These are phyloP conservation scores for Macrosiphum euphorbiae DNA, from an alignment of 2,888 invertebrate species.

Conservation along the genomic window DNA sequence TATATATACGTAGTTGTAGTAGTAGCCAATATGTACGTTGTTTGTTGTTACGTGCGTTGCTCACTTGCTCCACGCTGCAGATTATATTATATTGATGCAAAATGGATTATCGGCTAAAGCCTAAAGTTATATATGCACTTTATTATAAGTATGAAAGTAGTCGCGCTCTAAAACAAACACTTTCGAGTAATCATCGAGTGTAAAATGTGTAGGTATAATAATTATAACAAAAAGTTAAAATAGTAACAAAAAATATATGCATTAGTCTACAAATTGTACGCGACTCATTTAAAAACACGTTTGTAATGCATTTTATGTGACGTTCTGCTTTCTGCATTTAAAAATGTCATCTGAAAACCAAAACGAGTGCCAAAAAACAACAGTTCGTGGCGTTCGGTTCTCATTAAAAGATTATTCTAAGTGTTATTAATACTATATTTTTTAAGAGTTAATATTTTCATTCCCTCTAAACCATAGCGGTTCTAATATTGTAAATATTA, in stretches of 20 bases:
- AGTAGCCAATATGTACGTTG: neutral
- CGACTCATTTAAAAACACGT: neutral
- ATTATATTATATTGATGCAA: neutral
- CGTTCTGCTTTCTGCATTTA: slow-evolving; percentile 9
- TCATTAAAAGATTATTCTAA: slow-evolving; percentile 8
- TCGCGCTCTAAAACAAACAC: neutral
- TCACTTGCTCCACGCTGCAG: neutral
- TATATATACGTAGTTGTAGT: neutral
- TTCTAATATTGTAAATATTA: slow-evolving; percentile 27
- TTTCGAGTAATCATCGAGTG: neutral
- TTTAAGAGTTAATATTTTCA: neutral
- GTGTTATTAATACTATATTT: neutral
- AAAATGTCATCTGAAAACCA: neutral
- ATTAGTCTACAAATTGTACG: neutral
- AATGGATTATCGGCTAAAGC: neutral
- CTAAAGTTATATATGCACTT: neutral
- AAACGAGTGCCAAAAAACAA: slow-evolving; percentile 18
- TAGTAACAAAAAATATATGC: slow-evolving; percentile 1
- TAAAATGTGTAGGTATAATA: neutral
- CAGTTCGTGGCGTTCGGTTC: neutral
- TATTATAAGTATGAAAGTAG: neutral
- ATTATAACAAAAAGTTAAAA: neutral
- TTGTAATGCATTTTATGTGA: slow-evolving; percentile 27
- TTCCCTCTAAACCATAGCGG: neutral
- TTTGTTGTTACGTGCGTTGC: neutral